These are phyloP conservation scores for Brachyptera putata DNA, from an alignment of 2,888 invertebrate species.

Conservation along the genomic window DNA sequence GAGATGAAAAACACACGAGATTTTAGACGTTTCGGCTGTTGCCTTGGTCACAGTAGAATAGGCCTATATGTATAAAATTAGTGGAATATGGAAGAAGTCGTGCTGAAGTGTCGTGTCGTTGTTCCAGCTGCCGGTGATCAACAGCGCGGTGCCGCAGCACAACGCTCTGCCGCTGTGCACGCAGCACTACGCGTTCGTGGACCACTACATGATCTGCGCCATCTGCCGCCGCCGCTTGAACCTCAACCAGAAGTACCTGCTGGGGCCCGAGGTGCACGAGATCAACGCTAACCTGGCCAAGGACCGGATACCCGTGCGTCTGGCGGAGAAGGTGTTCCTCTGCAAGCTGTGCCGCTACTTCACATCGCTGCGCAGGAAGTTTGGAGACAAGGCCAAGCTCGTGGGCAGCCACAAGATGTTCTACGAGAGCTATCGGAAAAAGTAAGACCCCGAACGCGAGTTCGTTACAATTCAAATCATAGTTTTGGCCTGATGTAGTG, in stretches of 20 bases:
- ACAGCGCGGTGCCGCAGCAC: conserved; percentile 34
- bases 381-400: conserved; percentile 41
- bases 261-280: conserved; percentile 55
- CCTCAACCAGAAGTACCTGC: conserved; percentile 62
- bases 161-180: conserved; percentile 59
- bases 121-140: conserved; percentile 45
- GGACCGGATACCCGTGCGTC: conserved; percentile 63
- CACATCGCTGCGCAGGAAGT: conserved; percentile 65
- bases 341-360: conserved; percentile 81
- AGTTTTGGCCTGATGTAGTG: too few relatives aligned
- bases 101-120: too few relatives aligned
- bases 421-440: conserved; percentile 57
- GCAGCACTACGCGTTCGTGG: conserved; percentile 64
- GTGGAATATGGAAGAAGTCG: too few relatives aligned
- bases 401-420: conserved; percentile 50
- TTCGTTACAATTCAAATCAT: too few relatives aligned
- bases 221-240: conserved; percentile 72
- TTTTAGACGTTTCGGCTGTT: too few relatives aligned
- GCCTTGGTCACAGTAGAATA: too few relatives aligned
- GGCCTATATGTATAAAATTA: too few relatives aligned
- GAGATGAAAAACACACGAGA: too few relatives aligned
- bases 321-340: conserved; percentile 66
- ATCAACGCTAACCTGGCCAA: conserved; percentile 52
- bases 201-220: conserved; percentile 70
- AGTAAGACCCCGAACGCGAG: too few relatives aligned